phyloP scores from a whole-genome alignment of 2,113 vertebrate genomes.

The Tachysurus fulvidraco region DNA sequence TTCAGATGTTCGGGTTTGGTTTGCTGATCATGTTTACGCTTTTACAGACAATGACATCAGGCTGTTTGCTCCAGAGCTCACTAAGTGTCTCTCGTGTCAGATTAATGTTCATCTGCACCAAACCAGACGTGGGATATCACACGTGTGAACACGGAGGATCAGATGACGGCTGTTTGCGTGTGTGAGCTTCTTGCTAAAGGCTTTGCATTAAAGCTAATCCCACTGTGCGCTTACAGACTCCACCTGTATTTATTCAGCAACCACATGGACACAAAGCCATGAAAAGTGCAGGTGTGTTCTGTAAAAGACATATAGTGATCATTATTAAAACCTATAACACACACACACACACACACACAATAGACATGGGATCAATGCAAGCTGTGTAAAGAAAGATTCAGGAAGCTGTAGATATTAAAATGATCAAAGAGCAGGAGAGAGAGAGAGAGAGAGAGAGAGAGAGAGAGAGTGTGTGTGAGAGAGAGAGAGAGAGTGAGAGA shows the following conservation, averaged over 20 bases:
- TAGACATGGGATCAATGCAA: neutral
- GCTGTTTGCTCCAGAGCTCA: neutral
- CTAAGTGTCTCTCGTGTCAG: neutral
- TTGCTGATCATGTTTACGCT: neutral
- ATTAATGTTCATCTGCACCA: neutral
- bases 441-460: too few species aligned
- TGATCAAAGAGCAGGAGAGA: neutral
- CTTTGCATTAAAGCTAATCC: constrained; percentile 54
- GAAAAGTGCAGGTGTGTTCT: constrained; percentile 50
- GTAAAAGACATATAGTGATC: constrained; percentile 19
- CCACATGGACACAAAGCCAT: constrained; percentile 44
- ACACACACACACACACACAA: constrained; percentile 6
- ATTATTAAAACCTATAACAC: constrained; percentile 18
- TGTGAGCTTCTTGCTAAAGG: constrained; percentile 14
- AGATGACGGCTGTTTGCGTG: neutral
- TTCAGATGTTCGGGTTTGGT: neutral
- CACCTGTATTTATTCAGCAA: constrained; percentile 61
- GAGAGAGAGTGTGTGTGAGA: too few species aligned
- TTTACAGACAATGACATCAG: neutral
- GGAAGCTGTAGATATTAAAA: neutral
- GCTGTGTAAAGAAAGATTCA: neutral
- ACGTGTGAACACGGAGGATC: neutral
- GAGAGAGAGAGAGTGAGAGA: too few species aligned
- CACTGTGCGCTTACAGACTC: constrained; percentile 40
- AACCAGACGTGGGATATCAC: neutral